Base-by-base conservation (phyloP, 92 coral and sea anemone species). In the Nematostella vectensis region DNA sequence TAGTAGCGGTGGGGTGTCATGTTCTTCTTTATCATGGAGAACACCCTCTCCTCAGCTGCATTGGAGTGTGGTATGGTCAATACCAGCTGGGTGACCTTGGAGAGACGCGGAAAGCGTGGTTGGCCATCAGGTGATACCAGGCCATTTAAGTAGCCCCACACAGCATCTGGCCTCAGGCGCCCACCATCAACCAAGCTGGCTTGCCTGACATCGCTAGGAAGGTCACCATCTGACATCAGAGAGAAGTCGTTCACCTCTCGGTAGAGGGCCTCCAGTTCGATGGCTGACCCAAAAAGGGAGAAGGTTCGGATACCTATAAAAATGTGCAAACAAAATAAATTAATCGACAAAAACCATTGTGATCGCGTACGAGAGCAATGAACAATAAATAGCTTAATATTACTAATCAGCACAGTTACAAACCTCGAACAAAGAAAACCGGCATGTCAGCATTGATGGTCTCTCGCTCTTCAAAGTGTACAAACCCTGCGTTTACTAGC, bases 281-380 rank as follows among this genome's bases (percentile, higher is more conserved):
- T 30, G 18, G 81, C 76, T 57, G 68, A 45, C 40, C 6, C 17
- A n/a, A 49, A 37, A 72, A 20, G 79, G 75, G 61, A 72, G 57
- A 31, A 78, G 73, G 58, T 61, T 57, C 63, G 79, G 78, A 55
- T 71, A 77, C 33, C 83, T 77, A n/a, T n/a, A n/a, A n/a, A n/a
- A n/a, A n/a, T n/a, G n/a, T n/a, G n/a, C n/a, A n/a, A n/a, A n/a
- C n/a, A n/a, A n/a, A n/a, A n/a, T n/a, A n/a, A n/a, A n/a, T n/a
- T n/a, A n/a, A n/a, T n/a, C n/a, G n/a, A n/a, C n/a, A n/a, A n/a
- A n/a, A n/a, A n/a, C n/a, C n/a, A n/a, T n/a, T n/a, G n/a, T n/a
- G n/a, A n/a, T n/a, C n/a, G n/a, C n/a, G n/a, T n/a, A n/a, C n/a
- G n/a, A n/a, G n/a, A n/a, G n/a, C n/a, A n/a, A n/a, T n/a, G n/a